These are phyloP conservation scores for Adrianichthys oophorus DNA, from an alignment of 2,797 vertebrate genomes.

Conservation along the genomic window DNA sequence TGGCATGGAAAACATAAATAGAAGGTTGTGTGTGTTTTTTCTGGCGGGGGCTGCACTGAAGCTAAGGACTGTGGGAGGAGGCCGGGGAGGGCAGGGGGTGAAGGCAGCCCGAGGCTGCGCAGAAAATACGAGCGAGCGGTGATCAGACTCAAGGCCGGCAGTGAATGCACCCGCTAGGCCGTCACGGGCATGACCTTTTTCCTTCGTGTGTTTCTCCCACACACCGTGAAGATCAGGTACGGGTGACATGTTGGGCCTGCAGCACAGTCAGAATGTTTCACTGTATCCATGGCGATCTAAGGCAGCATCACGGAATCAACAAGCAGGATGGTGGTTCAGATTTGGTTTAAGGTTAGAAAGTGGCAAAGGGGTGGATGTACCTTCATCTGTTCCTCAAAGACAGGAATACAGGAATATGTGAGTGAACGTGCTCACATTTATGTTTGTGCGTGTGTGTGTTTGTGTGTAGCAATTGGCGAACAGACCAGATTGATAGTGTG, in stretches of 20 bases:
- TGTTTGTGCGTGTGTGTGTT: slow-evolving; percentile 9
- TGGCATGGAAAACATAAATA: slow-evolving; percentile 51
- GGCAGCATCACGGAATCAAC: background rate
- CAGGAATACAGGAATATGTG: slow-evolving; percentile 1
- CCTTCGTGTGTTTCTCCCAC: slow-evolving; percentile 50
- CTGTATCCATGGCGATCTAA: background rate
- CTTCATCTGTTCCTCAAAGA: background rate
- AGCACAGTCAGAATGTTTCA: slow-evolving; percentile 9
- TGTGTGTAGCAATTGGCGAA: slow-evolving; percentile 34
- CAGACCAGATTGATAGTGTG: slow-evolving; percentile 60
- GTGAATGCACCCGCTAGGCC: slow-evolving; percentile 49
- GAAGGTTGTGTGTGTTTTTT: slow-evolving; percentile 47
- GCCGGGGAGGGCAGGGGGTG: slow-evolving; percentile 47
- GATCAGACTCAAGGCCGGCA: slow-evolving; percentile 50
- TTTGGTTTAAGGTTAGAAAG: background rate
- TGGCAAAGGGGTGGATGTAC: background rate
- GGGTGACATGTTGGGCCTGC: slow-evolving; percentile 54
- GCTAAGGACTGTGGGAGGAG: slow-evolving; percentile 46
- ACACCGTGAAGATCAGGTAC: slow-evolving; percentile 65
- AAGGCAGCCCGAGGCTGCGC: slow-evolving; percentile 43
- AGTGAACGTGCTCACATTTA: background rate
- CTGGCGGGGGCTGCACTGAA: slow-evolving; percentile 36
- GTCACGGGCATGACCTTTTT: slow-evolving; percentile 64
- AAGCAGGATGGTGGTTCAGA: background rate
- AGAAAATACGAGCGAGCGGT: slow-evolving; percentile 25